Conservation (phyloP, 2,888 invertebrate species). For the Phymatocera aterrima region DNA sequence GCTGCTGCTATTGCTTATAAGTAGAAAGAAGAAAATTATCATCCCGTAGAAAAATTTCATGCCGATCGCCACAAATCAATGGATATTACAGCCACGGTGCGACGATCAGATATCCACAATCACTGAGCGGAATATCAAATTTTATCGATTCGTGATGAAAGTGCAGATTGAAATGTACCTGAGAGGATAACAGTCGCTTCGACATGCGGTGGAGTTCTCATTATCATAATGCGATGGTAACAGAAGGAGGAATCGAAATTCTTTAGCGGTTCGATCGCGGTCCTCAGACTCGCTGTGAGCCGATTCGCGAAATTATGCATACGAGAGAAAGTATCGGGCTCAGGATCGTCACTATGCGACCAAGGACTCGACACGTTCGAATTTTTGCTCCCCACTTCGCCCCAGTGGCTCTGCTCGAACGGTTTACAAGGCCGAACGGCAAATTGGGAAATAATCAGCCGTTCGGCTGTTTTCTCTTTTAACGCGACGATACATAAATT, state of each 20-base stretch:
- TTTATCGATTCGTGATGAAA: neutral
- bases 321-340: neutral
- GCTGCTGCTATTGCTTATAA: too few species aligned
- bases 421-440: constrained; percentile 11
- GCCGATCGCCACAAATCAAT: neutral
- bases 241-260: neutral
- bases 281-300: neutral
- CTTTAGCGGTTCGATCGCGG: neutral
- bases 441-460: constrained; percentile 21
- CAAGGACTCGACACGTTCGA: neutral
- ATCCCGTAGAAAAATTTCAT: too few species aligned
- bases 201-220: neutral
- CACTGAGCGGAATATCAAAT: neutral
- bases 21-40: too few species aligned
- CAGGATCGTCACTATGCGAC: neutral
- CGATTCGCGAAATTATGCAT: neutral
- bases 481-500: constrained; percentile 24
- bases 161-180: neutral
- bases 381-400: neutral
- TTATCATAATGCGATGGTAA: neutral
- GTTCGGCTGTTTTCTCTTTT: constrained; percentile 30
- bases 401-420: neutral
- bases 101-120: neutral
- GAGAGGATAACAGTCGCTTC: neutral
- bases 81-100: neutral